These are phyloP conservation scores for Lutjanus erythropterus DNA, from an alignment of 2,113 vertebrate genomes.

Conservation along the genomic window DNA sequence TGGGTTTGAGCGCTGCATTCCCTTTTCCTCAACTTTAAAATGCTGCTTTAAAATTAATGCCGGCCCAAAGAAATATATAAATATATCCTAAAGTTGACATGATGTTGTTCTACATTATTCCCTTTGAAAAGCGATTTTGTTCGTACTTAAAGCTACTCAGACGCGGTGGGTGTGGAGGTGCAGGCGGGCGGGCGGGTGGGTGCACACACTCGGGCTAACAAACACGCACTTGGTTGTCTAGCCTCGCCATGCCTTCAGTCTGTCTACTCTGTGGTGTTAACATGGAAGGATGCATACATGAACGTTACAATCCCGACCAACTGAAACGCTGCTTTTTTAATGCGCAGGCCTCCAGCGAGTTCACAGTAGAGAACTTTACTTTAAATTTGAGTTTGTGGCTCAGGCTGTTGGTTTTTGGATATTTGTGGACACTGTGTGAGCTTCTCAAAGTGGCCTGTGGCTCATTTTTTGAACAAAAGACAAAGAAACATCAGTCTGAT, in stretches of 20 bases:
- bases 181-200: too few relatives aligned
- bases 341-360: constrained; percentile 16
- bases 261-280: constrained; percentile 50
- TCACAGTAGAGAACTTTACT: constrained; percentile 44
- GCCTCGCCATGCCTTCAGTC: constrained; percentile 54
- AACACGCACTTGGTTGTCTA: constrained; percentile 63
- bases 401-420: constrained; percentile 14
- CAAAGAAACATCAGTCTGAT: constrained; percentile 19
- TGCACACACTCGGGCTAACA: constrained; percentile 57
- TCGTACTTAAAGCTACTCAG: constrained; percentile 73
- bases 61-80: constrained; percentile 77
- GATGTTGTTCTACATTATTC: constrained; percentile 85
- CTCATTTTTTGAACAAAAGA: constrained; percentile 9
- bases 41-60: constrained; percentile 81
- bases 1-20: constrained; percentile 66
- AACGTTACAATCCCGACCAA: constrained; percentile 43
- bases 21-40: constrained; percentile 77
- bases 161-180: constrained; percentile 49
- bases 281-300: constrained; percentile 41
- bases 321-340: constrained; percentile 29
- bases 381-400: constrained; percentile 30
- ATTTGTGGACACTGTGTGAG: constrained; percentile 16
- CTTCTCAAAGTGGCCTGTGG: not conserved
- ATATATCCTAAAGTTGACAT: constrained; percentile 79
- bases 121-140: constrained; percentile 85